phyloP scores from a whole-genome alignment of 1,140 invertebrate species.

The Gryllus bimaculatus region DNA sequence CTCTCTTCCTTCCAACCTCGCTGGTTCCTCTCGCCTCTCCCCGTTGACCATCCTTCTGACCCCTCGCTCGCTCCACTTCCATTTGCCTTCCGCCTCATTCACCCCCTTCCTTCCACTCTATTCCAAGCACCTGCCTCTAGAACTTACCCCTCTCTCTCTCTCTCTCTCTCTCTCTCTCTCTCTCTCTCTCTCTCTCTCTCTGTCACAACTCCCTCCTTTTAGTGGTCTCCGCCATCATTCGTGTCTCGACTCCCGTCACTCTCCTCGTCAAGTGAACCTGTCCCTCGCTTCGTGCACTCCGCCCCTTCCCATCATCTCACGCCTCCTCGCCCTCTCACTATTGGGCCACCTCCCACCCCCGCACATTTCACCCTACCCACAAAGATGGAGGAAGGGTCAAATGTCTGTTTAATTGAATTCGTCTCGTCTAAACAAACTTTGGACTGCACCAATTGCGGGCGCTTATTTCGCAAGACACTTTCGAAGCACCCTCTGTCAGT shows the following conservation, averaged over 20 bases:
- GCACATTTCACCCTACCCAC: too few species aligned
- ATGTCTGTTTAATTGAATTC: too few species aligned
- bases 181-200: too few species aligned
- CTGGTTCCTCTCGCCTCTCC: background rate
- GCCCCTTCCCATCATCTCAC: too few species aligned
- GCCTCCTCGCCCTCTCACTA: too few species aligned
- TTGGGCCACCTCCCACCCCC: too few species aligned
- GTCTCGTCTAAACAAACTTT: too few species aligned
- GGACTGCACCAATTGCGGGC: too few species aligned
- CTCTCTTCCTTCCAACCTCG: background rate
- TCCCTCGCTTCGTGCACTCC: background rate
- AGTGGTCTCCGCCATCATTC: background rate
- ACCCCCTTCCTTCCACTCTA: background rate
- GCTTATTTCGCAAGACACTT: too few species aligned
- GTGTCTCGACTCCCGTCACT: background rate
- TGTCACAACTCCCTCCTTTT: background rate
- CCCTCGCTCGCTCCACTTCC: background rate
- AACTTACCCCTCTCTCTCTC: background rate
- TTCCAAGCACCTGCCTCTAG: background rate
- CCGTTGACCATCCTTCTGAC: background rate
- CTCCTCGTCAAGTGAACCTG: background rate
- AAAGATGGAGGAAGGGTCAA: too few species aligned
- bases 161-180: background rate
- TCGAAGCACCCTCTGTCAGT: too few species aligned
- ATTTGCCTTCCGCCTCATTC: background rate